Evolutionary conservation across 2,113 vertebrate species (phyloP), one percentile per base, ranked within the genome.

Genomic region (Phodopus roborovskii): DNA sequence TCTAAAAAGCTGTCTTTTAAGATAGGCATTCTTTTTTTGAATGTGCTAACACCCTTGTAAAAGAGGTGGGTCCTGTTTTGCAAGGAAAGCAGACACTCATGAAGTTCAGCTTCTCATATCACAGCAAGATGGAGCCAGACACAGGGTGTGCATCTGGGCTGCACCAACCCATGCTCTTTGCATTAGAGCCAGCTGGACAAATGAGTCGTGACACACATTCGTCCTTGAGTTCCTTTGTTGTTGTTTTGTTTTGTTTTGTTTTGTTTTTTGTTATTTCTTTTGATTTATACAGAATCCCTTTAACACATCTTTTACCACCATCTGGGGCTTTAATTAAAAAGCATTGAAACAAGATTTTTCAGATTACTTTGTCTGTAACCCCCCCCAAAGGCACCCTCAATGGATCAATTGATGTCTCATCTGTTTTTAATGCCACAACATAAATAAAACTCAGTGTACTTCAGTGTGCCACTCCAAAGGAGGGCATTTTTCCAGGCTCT

Each of bases 281-380:
- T 94, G 95, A 93, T 92, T 94, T 71, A 39, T 13, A 42, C 56
- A 39, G n/a, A 90, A 45, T 15, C 64, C 74, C 42, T 70, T 88
- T 82, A 48, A 36, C 92, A 73, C 90, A 26, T 83, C 74, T 94
- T 90, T 39, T 58, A 53, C 70, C 39, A 70, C 81, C 95, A 94
- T 97, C 70, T 97, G 97, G 95, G 92, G 60, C 77, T 91, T 88
- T 78, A 92, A 74, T 95, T 92, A 20, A 94, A 89, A 94, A 71
- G 78, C 74, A 28, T 87, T 96, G 66, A n/a, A 16, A 50, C 95
- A 87, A 93, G 56, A 30, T 71, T 42, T 95, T 95, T 90, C 16
- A 45, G 62, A 92, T 73, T 78, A 85, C 87, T 94, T 70, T 75
- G 92, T 79, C 85, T 96, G 64, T 42, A 81, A 87, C 45, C 45